Evolutionary conservation across 2,888 invertebrate genomes (phyloP).

Genomic region (Scotopteryx bipunctaria): DNA sequence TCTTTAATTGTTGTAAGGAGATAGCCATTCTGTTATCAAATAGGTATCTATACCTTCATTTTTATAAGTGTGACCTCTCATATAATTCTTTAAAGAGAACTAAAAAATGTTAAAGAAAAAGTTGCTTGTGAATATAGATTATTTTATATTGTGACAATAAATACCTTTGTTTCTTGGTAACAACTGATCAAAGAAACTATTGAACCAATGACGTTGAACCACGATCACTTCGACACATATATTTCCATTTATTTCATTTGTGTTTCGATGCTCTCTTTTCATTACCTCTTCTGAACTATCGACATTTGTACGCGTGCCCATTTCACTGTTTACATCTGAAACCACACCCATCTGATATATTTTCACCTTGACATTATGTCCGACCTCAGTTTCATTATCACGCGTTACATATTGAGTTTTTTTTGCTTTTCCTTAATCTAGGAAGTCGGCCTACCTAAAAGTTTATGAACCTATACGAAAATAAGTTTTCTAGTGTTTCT

Average conservation of each 20-base stretch:
- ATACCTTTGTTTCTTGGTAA: too few species aligned
- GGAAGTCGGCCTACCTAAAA: background rate
- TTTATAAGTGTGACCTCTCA: too few species aligned
- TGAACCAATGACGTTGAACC: background rate
- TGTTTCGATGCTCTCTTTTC: conserved; percentile 14
- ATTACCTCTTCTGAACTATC: conserved; percentile 15
- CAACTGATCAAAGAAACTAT: conserved; percentile 5
- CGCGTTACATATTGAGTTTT: background rate
- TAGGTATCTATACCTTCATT: too few species aligned
- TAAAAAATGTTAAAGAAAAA: too few species aligned
- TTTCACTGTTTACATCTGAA: conserved; percentile 28
- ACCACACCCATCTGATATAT: conserved; percentile 16
- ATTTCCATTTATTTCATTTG: background rate
- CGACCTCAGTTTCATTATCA: conserved; percentile 10
- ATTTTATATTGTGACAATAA: too few species aligned
- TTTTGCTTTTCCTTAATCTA: background rate
- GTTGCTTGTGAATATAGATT: too few species aligned
- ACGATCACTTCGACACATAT: conserved; percentile 17
- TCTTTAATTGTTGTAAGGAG: too few species aligned
- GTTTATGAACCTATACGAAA: too few species aligned
- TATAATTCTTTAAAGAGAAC: too few species aligned
- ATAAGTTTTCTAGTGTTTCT: too few species aligned
- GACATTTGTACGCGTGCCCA: conserved; percentile 13
- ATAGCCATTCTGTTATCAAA: too few species aligned
- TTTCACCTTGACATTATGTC: conserved; percentile 25